A percentile compares a stretch with the other conserved stretches of the same genome.
Conservation (phyloP, 2,113 vertebrate species). For the Nyctibius bracteatus region DNA sequence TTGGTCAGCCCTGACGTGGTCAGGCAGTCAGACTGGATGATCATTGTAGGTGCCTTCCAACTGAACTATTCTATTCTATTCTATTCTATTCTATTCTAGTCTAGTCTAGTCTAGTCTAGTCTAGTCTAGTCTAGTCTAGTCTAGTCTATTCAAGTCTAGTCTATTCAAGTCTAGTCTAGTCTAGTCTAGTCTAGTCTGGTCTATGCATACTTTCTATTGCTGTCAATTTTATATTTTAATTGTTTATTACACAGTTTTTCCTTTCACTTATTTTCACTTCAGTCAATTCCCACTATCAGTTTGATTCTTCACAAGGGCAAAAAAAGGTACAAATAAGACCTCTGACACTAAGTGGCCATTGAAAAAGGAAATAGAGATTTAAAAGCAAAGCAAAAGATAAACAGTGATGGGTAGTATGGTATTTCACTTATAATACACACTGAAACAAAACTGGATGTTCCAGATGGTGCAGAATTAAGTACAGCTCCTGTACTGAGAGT, state of each 20-base stretch:
- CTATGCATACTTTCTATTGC: background rate
- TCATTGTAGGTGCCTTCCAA: background rate
- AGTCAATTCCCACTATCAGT: background rate
- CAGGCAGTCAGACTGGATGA: background rate
- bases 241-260: background rate
- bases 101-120: background rate
- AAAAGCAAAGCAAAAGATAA: background rate
- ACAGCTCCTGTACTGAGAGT: background rate
- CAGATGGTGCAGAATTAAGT: background rate
- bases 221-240: background rate
- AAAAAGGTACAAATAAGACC: background rate
- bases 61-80: background rate
- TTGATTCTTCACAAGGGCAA: background rate
- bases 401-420: background rate
- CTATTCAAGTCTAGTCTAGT: too few relatives aligned
- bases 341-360: background rate
- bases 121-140: background rate
- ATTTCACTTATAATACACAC: background rate
- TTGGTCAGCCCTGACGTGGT: background rate
- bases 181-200: background rate
- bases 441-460: background rate
- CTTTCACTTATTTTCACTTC: background rate
- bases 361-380: background rate
- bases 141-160: background rate
- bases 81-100: too few relatives aligned